Evolutionary conservation across 2,888 invertebrate genomes (phyloP).

Genomic region (Philaethria dido): DNA sequence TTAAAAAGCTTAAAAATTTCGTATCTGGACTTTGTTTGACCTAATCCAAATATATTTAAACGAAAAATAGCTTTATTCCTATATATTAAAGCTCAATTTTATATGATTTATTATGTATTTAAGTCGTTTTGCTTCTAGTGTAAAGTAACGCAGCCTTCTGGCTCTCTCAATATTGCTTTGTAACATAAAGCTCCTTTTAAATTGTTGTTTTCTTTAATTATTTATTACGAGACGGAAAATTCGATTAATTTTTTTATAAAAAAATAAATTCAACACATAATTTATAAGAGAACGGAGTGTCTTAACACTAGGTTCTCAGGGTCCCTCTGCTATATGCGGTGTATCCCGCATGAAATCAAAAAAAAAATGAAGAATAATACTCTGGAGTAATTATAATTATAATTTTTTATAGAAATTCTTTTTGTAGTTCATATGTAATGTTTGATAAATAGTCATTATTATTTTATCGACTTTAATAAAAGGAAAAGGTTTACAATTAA

Average conservation of each 20-base stretch:
- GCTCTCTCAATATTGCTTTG: slow-evolving; percentile 54
- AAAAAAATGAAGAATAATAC: too few species aligned
- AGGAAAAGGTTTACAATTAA: too few species aligned
- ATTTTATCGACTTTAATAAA: too few species aligned
- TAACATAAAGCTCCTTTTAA: slow-evolving; percentile 50
- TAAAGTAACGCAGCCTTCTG: slow-evolving; percentile 54
- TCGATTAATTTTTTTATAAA: not conserved
- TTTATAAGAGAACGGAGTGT: too few species aligned
- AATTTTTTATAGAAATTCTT: too few species aligned
- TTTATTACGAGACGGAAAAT: not conserved
- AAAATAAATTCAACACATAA: too few species aligned
- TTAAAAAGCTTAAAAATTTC: slow-evolving; percentile 31
- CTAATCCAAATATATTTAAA: slow-evolving; percentile 17
- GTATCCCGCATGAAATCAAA: too few species aligned
- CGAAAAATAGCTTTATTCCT: slow-evolving; percentile 5
- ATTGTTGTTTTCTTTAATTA: slow-evolving; percentile 8
- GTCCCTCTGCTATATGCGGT: too few species aligned
- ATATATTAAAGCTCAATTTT: slow-evolving; percentile 17
- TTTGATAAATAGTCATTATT: too few species aligned
- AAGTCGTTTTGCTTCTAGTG: slow-evolving; percentile 40
- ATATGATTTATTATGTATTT: not conserved
- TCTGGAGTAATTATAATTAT: too few species aligned
- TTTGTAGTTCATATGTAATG: too few species aligned
- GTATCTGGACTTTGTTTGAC: slow-evolving; percentile 35
- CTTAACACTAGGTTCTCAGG: too few species aligned